These are phyloP conservation scores for Sesia bembeciformis DNA, from an alignment of 2,888 invertebrate genomes.

Conservation along the genomic window DNA sequence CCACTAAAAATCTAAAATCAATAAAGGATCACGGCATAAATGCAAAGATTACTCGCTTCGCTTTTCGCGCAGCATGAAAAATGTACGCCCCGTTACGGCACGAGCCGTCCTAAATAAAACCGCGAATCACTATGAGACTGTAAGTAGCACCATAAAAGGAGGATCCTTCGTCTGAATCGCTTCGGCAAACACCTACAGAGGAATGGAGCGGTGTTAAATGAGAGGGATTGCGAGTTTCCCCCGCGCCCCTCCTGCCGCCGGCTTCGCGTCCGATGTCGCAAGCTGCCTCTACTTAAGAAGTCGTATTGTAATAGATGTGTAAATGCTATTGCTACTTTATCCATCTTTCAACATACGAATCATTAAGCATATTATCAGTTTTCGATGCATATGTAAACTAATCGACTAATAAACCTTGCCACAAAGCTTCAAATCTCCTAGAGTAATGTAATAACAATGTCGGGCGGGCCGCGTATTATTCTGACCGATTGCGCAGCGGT, in stretches of 20 bases:
- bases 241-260: slow-evolving; percentile 15
- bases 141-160: slow-evolving; percentile 70
- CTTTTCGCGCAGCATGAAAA: slow-evolving; percentile 64
- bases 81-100: slow-evolving; percentile 61
- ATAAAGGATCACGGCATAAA: slow-evolving; percentile 73
- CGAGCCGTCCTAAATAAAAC: slow-evolving; percentile 71
- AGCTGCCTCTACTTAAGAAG: background rate
- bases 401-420: slow-evolving; percentile 8
- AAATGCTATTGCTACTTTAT: slow-evolving; percentile 44
- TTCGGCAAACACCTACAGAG: slow-evolving; percentile 73
- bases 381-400: background rate
- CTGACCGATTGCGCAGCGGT: slow-evolving; percentile 44
- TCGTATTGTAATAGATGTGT: slow-evolving; percentile 43
- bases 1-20: slow-evolving; percentile 74
- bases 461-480: slow-evolving; percentile 39
- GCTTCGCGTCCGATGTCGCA: background rate
- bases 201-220: slow-evolving; percentile 70
- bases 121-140: slow-evolving; percentile 72
- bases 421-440: slow-evolving; percentile 20
- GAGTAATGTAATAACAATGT: slow-evolving; percentile 36
- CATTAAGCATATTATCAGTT: slow-evolving; percentile 20
- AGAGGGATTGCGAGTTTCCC: slow-evolving; percentile 62
- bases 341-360: slow-evolving; percentile 34
- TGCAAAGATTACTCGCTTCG: slow-evolving; percentile 71
- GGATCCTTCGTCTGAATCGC: slow-evolving; percentile 65